Evolutionary conservation across 2,888 invertebrate species (phyloP).

Genomic region (Argyresthia albistria): DNA sequence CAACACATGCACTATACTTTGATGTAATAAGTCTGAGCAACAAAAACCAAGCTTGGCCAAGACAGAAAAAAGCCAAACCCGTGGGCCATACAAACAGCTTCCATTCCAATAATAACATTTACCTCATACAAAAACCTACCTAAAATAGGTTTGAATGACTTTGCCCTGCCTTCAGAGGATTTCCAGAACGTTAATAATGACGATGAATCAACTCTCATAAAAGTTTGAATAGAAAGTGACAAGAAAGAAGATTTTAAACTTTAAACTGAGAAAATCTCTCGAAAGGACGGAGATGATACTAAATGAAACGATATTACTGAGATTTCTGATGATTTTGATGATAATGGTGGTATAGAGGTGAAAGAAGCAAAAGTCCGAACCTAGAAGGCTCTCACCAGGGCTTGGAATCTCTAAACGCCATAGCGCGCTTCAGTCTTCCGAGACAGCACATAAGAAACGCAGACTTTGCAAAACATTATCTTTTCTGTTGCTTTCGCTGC

Average conservation of each 20-base stretch:
- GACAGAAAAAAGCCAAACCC: slow-evolving; percentile 56
- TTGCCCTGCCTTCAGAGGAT: slow-evolving; percentile 67
- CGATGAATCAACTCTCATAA: not conserved
- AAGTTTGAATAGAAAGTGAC: not conserved
- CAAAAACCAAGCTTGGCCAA: slow-evolving; percentile 60
- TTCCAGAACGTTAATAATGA: slow-evolving; percentile 22
- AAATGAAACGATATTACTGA: slow-evolving; percentile 13
- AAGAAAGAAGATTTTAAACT: slow-evolving; percentile 3
- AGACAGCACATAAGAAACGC: slow-evolving; percentile 71
- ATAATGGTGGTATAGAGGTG: slow-evolving; percentile 36
- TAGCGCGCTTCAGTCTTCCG: slow-evolving; percentile 69
- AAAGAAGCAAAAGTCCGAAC: slow-evolving; percentile 69
- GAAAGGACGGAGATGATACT: slow-evolving; percentile 5
- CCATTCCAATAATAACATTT: slow-evolving; percentile 11
- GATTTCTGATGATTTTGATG: slow-evolving; percentile 23
- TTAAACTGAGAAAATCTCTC: slow-evolving; percentile 2
- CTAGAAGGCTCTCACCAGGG: slow-evolving; percentile 73
- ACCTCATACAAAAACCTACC: slow-evolving; percentile 20
- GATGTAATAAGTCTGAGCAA: slow-evolving; percentile 41
- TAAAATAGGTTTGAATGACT: slow-evolving; percentile 34
- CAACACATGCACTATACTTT: slow-evolving; percentile 52
- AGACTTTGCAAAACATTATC: slow-evolving; percentile 68
- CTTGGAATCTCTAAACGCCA: slow-evolving; percentile 71
- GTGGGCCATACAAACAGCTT: slow-evolving; percentile 49
- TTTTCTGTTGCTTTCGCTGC: slow-evolving; percentile 19